phyloP scores from a whole-genome alignment of 2,113 vertebrate genomes.

The Cebidichthys violaceus region DNA sequence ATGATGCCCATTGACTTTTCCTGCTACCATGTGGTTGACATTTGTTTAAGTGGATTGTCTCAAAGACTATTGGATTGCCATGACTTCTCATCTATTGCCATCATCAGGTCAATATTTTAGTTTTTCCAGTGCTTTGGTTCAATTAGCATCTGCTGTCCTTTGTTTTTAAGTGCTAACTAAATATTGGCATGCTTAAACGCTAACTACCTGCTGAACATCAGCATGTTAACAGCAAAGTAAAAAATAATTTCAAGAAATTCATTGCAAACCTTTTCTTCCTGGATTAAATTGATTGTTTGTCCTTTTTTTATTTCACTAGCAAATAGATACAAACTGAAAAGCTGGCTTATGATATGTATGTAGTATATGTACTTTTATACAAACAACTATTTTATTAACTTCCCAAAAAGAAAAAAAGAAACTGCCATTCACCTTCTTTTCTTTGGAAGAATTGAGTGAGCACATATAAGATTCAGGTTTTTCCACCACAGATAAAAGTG shows the following conservation, averaged over 20 bases:
- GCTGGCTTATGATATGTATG: no score
- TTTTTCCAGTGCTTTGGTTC: not conserved
- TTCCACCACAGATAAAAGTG: constrained; percentile 6
- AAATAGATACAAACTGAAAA: no score
- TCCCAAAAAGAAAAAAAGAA: not conserved
- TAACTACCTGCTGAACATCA: not conserved
- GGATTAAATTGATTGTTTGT: not conserved
- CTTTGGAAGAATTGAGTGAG: constrained; percentile 13
- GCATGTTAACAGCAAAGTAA: not conserved
- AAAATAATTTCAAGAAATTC: no score
- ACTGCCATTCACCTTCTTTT: not conserved
- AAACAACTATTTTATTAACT: not conserved
- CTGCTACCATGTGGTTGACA: not conserved
- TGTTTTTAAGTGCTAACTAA: not conserved
- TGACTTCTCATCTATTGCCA: not conserved
- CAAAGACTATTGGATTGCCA: not conserved
- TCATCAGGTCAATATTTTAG: not conserved
- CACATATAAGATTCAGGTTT: not conserved
- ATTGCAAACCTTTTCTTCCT: not conserved
- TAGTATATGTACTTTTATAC: not conserved
- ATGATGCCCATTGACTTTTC: not conserved
- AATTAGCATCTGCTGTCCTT: not conserved
- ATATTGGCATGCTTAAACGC: not conserved
- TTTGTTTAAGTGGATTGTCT: not conserved
- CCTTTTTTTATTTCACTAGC: not conserved